Conservation (phyloP, 2,888 invertebrate genomes). For the Gnatocerus cornutus region DNA sequence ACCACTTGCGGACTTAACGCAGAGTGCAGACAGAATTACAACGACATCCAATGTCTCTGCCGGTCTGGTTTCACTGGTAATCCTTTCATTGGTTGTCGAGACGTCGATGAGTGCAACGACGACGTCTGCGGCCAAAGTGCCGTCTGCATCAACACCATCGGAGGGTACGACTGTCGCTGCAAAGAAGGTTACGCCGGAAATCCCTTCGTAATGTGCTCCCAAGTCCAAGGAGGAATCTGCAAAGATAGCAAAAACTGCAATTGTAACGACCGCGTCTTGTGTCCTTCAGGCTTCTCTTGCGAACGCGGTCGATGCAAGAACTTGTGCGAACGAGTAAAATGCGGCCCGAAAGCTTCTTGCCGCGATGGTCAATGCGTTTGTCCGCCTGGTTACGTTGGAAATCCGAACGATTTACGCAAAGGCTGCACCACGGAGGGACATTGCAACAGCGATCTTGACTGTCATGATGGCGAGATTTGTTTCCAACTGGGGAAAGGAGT, state of each 20-base stretch:
- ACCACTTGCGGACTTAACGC: slow-evolving; percentile 86
- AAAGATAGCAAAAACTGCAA: slow-evolving; percentile 80
- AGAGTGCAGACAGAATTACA: slow-evolving; percentile 83
- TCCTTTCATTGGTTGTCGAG: slow-evolving; percentile 86
- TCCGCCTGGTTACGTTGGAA: slow-evolving; percentile 84
- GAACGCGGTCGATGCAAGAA: slow-evolving; percentile 83
- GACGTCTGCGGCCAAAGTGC: slow-evolving; percentile 90
- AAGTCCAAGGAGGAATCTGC: slow-evolving; percentile 81
- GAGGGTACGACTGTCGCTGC: slow-evolving; percentile 92
- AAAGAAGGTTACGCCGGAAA: slow-evolving; percentile 89
- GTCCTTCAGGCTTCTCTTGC: slow-evolving; percentile 85
- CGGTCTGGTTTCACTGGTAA: slow-evolving; percentile 89
- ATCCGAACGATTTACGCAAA: slow-evolving; percentile 79
- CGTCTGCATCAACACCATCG: slow-evolving; percentile 91
- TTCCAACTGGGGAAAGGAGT: slow-evolving; percentile 86
- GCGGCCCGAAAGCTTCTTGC: slow-evolving; percentile 88
- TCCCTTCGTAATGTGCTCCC: slow-evolving; percentile 88
- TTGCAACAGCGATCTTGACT: slow-evolving; percentile 87
- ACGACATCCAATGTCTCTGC: slow-evolving; percentile 87
- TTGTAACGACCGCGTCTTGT: slow-evolving; percentile 81
- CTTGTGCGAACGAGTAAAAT: slow-evolving; percentile 82
- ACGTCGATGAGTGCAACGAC: slow-evolving; percentile 87
- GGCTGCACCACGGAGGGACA: slow-evolving; percentile 85
- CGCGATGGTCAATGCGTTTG: slow-evolving; percentile 87
- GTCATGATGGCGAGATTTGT: slow-evolving; percentile 89